phyloP scores from a whole-genome alignment of 1,140 invertebrate genomes.

The Halictus rubicundus region DNA sequence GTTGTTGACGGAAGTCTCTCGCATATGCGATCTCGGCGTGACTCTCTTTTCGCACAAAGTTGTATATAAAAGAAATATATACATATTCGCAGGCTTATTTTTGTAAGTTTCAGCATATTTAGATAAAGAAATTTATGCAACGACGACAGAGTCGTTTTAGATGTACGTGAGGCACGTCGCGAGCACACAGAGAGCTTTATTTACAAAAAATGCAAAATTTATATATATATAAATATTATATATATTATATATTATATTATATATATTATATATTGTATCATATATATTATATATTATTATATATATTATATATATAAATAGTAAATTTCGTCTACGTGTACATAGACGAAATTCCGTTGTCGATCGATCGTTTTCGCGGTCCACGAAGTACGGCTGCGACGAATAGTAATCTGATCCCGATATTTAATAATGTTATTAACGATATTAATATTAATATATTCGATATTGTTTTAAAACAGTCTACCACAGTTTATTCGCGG shows the following conservation, averaged over 20 bases:
- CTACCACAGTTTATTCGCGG: constrained; percentile 33
- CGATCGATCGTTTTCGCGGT: constrained; percentile 27
- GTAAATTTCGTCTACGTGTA: neutral
- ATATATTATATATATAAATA: neutral
- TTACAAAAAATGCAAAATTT: neutral
- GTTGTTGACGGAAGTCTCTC: constrained; percentile 21
- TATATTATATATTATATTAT: neutral
- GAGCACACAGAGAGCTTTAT: constrained; percentile 34
- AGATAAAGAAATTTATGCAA: constrained; percentile 20
- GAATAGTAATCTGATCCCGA: constrained; percentile 59
- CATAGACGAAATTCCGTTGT: neutral
- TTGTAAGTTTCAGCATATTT: constrained; percentile 47
- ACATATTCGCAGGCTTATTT: constrained; percentile 43
- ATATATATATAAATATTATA: neutral
- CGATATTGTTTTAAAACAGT: constrained; percentile 64
- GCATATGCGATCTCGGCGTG: constrained; percentile 39
- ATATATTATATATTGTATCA: neutral
- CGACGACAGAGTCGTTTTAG: constrained; percentile 30
- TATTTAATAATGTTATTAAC: constrained; percentile 68
- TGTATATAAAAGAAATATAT: constrained; percentile 11
- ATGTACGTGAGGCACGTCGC: constrained; percentile 18
- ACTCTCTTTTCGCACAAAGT: constrained; percentile 29
- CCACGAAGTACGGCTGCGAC: constrained; percentile 49
- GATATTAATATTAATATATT: constrained; percentile 70
- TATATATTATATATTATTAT: neutral